Evolutionary conservation across 1,140 invertebrate species (phyloP).

Genomic region (Diachasma alloeum): DNA sequence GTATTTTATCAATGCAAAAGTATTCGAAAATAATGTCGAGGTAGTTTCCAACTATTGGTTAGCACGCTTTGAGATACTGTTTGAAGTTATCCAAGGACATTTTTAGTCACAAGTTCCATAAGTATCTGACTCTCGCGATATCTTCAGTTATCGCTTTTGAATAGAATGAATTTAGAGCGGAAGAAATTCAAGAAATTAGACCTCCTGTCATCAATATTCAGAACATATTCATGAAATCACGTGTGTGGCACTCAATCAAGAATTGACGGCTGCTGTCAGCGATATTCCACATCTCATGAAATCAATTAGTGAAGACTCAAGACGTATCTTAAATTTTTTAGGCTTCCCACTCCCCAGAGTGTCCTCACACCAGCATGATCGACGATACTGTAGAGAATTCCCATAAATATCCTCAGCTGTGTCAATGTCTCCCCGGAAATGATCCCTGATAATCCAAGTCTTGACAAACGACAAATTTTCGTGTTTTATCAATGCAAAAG

Average conservation of each 20-base stretch:
- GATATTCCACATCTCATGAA: neutral
- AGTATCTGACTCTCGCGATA: slow-evolving; percentile 17
- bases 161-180: no score
- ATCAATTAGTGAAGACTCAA: neutral
- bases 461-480: neutral
- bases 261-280: no score
- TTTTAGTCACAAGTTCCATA: no score
- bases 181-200: no score
- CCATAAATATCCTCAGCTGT: neutral
- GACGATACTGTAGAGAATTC: neutral
- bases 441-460: neutral
- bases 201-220: no score
- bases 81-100: no score
- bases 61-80: no score
- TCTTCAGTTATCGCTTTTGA: no score
- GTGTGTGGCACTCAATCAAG: no score
- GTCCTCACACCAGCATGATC: neutral
- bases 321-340: neutral
- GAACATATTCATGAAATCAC: no score
- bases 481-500: neutral
- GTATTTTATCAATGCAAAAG: neutral
- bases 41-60: no score
- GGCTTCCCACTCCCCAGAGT: neutral
- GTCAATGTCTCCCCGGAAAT: neutral
- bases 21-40: neutral